Conservation (phyloP, 2,888 invertebrate genomes). For the Netelia virgata region DNA sequence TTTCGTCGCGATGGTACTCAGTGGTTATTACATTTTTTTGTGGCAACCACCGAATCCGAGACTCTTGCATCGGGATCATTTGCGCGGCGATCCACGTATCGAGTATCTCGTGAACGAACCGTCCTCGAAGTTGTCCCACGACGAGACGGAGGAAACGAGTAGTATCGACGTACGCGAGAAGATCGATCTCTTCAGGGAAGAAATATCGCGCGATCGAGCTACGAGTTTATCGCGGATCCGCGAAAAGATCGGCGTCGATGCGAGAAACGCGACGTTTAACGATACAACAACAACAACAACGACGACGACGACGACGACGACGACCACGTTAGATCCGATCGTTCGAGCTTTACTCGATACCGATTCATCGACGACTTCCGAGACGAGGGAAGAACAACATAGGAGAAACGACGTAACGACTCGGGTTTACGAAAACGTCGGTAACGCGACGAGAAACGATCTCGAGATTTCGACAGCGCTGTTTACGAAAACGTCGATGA, state of each 20-base stretch:
- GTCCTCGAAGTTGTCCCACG: not conserved
- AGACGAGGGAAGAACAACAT: not conserved
- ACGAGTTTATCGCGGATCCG: constrained; percentile 19
- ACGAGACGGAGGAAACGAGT: not conserved
- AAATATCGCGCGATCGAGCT: constrained; percentile 34
- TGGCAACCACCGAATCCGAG: constrained; percentile 90
- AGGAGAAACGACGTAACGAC: constrained; percentile 23
- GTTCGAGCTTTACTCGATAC: constrained; percentile 34
- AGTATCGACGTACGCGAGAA: constrained; percentile 18
- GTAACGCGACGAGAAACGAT: constrained; percentile 20
- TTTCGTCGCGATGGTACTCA: constrained; percentile 92
- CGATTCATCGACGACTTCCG: not conserved
- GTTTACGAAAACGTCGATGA: constrained; percentile 46
- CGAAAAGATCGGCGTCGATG: not conserved
- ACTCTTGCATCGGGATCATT: constrained; percentile 75
- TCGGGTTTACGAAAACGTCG: constrained; percentile 60
- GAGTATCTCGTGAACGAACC: constrained; percentile 68
- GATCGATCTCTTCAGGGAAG: constrained; percentile 53
- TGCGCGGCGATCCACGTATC: constrained; percentile 70
- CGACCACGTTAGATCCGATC: constrained; percentile 18
- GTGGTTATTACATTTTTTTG: constrained; percentile 93
- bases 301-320: not conserved
- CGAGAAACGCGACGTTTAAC: not conserved
- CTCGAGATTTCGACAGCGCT: constrained; percentile 21
- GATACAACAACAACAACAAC: not conserved